Evolutionary conservation across 2,797 vertebrate genomes (phyloP).

Genomic region (Agapornis canus): DNA sequence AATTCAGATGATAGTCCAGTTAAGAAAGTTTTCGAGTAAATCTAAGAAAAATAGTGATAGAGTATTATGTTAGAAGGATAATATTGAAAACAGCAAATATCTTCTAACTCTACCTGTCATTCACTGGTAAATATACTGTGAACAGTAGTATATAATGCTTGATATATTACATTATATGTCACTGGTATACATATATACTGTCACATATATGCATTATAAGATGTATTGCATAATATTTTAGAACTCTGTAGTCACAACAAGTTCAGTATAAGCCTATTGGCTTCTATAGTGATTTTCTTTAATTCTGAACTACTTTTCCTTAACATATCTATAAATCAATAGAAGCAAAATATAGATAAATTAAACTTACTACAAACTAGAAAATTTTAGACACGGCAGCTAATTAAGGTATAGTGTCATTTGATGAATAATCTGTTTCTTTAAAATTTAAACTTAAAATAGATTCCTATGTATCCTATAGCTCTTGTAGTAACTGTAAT

Average conservation of each 20-base stretch:
- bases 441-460: not conserved
- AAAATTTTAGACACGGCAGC: not conserved
- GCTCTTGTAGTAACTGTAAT: not conserved
- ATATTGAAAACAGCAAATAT: not conserved
- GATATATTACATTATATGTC: no score
- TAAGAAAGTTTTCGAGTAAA: not conserved
- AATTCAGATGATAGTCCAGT: fast-evolving
- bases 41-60: not conserved
- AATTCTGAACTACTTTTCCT: not conserved
- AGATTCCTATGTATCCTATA: not conserved
- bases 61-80: not conserved
- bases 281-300: not conserved
- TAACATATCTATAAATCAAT: not conserved
- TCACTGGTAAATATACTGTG: not conserved
- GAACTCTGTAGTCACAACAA: not conserved
- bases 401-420: not conserved
- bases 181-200: no score
- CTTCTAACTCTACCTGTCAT: not conserved
- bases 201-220: not conserved
- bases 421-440: not conserved
- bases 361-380: not conserved
- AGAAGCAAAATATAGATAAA: not conserved
- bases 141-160: no score
- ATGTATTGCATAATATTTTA: not conserved
- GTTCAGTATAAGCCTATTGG: not conserved